Evolutionary conservation across 92 coral and sea anemone genomes (phyloP).

Genomic region (Siderastrea radians): DNA sequence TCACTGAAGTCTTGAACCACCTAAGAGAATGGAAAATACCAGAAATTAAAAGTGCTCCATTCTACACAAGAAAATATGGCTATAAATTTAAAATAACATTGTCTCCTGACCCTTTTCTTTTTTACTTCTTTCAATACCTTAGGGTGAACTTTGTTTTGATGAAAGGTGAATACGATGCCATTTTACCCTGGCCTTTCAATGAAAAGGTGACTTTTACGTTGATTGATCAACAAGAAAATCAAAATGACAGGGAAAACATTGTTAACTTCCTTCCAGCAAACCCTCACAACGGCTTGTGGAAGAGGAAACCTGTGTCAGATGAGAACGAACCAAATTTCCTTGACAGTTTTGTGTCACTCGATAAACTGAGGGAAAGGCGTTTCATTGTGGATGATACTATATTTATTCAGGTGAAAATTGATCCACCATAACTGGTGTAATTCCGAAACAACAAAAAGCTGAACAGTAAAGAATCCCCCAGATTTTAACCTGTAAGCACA

Average conservation of each 20-base stretch:
- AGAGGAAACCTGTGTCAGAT: slow-evolving; percentile 22
- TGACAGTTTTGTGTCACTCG: neutral
- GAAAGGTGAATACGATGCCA: slow-evolving; percentile 66
- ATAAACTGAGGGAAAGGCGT: slow-evolving; percentile 1
- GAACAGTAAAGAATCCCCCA: too few species aligned
- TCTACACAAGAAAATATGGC: slow-evolving; percentile 55
- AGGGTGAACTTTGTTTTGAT: too few species aligned
- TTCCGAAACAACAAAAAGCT: too few species aligned
- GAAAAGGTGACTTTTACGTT: slow-evolving; percentile 45
- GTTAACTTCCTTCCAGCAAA: neutral
- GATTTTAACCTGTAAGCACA: too few species aligned
- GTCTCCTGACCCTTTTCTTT: too few species aligned
- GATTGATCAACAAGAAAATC: slow-evolving; percentile 53
- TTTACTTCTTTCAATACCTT: too few species aligned
- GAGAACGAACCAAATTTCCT: neutral
- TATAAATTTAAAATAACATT: slow-evolving; percentile 44
- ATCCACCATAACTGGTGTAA: neutral
- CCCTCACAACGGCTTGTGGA: neutral
- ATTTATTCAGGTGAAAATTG: slow-evolving; percentile 14
- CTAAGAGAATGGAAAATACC: neutral
- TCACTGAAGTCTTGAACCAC: neutral
- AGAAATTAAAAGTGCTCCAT: slow-evolving; percentile 7
- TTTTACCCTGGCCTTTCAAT: slow-evolving; percentile 61
- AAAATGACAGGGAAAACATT: slow-evolving; percentile 19
- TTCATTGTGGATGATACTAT: slow-evolving; percentile 47